Evolutionary conservation across 1,140 invertebrate genomes (phyloP).

Genomic region (Drosophila micromelanica): DNA sequence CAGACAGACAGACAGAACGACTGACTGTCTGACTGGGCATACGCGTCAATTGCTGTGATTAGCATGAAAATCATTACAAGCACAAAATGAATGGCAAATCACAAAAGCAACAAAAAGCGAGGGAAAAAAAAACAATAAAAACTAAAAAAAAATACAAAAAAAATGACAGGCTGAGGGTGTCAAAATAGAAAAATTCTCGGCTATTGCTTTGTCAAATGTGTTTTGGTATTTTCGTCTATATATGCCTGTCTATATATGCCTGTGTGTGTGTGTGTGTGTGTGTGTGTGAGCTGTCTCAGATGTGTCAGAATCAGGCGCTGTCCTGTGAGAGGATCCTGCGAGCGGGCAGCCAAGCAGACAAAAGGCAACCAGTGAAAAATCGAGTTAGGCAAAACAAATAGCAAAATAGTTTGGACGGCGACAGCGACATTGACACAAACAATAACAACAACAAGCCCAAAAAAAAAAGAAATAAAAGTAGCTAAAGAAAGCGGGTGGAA

Average conservation of each 20-base stretch:
- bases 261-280: conserved; percentile 31
- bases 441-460: conserved; percentile 43
- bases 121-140: conserved; percentile 13
- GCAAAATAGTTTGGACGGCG: conserved; percentile 77
- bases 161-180: conserved; percentile 42
- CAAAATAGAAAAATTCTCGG: conserved; percentile 64
- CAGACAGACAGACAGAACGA: neutral
- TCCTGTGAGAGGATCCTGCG: conserved; percentile 19
- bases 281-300: conserved; percentile 64
- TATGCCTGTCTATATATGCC: too few species aligned
- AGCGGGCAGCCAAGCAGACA: conserved; percentile 66
- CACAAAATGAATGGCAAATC: conserved; percentile 75
- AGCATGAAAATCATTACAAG: conserved; percentile 81
- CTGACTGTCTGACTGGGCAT: conserved; percentile 23
- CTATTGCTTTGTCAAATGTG: conserved; percentile 74
- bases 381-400: conserved; percentile 82
- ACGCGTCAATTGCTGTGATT: conserved; percentile 81
- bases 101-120: conserved; percentile 51
- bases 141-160: conserved; percentile 23
- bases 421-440: conserved; percentile 68
- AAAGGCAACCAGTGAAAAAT: conserved; percentile 81
- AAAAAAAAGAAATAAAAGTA: conserved; percentile 75
- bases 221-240: conserved; percentile 45
- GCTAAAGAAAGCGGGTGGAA: conserved; percentile 2
- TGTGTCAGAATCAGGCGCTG: conserved; percentile 66